Percentiles rank a stretch among this genome's conserved stretches.
phyloP scores from a whole-genome alignment of 2,797 vertebrate genomes.

The Sparus aurata region DNA sequence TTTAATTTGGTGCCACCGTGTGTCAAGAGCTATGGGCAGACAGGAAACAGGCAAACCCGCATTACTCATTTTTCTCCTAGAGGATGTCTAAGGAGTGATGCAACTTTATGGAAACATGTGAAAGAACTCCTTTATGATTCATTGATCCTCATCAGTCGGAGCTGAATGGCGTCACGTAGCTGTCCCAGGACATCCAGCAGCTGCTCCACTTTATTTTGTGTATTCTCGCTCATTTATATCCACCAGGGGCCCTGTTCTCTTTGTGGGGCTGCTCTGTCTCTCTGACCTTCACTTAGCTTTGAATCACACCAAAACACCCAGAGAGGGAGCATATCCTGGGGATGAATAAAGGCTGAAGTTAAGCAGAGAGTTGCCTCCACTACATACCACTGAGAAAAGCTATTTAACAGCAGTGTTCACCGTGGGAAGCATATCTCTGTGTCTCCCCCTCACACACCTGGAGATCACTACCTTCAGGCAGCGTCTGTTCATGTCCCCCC shows the following conservation, averaged over 20 bases:
- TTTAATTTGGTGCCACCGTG: too few species aligned
- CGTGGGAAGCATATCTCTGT: conserved; percentile 26
- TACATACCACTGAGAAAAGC: conserved; percentile 5
- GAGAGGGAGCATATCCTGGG: not conserved
- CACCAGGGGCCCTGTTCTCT: conserved; percentile 14
- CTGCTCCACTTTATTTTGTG: not conserved
- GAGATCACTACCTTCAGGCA: conserved; percentile 47
- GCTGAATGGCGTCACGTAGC: not conserved
- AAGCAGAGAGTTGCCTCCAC: conserved; percentile 13
- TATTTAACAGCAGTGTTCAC: conserved; percentile 12
- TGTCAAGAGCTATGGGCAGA: too few species aligned
- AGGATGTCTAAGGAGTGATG: conserved; percentile 15
- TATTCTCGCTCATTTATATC: not conserved
- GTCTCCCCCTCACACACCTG: conserved; percentile 55
- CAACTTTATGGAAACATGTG: conserved; percentile 29
- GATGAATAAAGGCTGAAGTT: not conserved
- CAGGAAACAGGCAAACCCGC: too few species aligned
- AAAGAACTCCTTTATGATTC: not conserved
- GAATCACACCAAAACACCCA: conserved; percentile 13
- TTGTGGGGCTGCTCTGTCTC: conserved; percentile 6
- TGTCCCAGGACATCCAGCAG: not conserved
- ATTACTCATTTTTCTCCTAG: not conserved
- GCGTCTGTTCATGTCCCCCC: conserved; percentile 13
- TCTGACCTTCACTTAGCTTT: conserved; percentile 37
- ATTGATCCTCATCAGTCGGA: not conserved